These are phyloP conservation scores for Pinna nobilis DNA, from an alignment of 1,140 invertebrate species.

Conservation along the genomic window DNA sequence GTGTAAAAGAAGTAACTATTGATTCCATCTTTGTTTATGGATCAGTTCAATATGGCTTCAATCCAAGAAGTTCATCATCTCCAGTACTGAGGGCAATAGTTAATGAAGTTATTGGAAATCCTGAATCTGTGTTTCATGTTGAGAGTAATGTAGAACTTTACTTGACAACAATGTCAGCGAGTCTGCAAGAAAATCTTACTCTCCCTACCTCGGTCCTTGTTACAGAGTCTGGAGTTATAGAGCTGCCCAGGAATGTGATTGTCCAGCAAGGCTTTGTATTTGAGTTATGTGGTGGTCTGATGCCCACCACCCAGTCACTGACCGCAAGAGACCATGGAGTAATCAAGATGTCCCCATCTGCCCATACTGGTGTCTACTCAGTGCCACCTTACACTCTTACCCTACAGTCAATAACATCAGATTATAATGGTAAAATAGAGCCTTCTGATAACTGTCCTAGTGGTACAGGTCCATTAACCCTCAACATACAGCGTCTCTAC, in stretches of 20 bases:
- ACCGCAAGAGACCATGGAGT: conserved; percentile 42
- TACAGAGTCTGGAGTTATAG: conserved; percentile 45
- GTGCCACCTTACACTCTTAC: conserved; percentile 29
- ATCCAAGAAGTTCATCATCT: conserved; percentile 10
- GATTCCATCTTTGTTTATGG: conserved; percentile 43
- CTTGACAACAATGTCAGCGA: conserved; percentile 34
- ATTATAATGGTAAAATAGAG: conserved; percentile 47
- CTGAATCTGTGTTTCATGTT: conserved; percentile 37
- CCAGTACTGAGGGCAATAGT: conserved; percentile 40
- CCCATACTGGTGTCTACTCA: conserved; percentile 8
- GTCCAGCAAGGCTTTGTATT: conserved; percentile 46
- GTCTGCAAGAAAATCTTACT: conserved; percentile 16
- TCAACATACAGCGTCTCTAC: conserved; percentile 44
- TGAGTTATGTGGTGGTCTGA: conserved; percentile 56
- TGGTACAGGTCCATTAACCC: conserved; percentile 26
- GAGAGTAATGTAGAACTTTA: conserved; percentile 44
- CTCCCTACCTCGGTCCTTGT: conserved; percentile 48
- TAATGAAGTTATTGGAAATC: conserved; percentile 33
- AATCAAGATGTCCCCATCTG: conserved; percentile 48
- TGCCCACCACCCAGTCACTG: conserved; percentile 41
- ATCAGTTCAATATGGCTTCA: conserved; percentile 32
- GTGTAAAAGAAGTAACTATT: conserved; percentile 31
- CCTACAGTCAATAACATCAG: conserved; percentile 43
- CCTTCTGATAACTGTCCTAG: conserved; percentile 41
- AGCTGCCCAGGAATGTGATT: conserved; percentile 52